Evolutionary conservation across 1,140 invertebrate genomes (phyloP), one percentile per base, ranked within the genome.

Genomic region (Tetragnatha versicolor): DNA sequence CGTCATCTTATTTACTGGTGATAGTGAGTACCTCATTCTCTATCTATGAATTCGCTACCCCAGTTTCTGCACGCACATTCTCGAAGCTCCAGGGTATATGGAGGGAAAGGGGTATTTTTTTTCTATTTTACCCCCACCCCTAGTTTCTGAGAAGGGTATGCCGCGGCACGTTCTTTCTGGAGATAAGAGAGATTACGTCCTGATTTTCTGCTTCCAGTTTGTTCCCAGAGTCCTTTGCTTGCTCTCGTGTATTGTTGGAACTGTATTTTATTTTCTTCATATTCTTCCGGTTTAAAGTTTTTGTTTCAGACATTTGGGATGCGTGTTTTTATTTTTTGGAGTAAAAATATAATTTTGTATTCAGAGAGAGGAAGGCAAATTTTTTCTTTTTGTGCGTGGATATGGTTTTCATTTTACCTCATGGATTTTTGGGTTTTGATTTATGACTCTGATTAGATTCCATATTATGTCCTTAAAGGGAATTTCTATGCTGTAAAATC

Each of bases 21-120:
- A 72, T 72, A 72, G 60, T 29, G 60, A 72, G 53, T 72, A 66
- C 69, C 69, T 72, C 69, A 72, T 72, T 72, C 69, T 37, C 14
- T 49, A 72, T 72, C 69, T 58, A 72, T 72, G 69, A 58, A 58
- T 72, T 72, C 69, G 33, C 55, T 72, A 25, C 33, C 29, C 31
- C 69, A 39, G 25, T 72, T 53, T 53, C 49, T 37, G 53, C 69
- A 72, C 69, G 69, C 69, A 72, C 69, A 35, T 72, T 53, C 69
- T 42, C 45, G n/a, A n/a, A 58, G 51, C 69, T 72, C 53, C 22
- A 1, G 35, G 69, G 47, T n/a, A n/a, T n/a, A n/a, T n/a, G n/a
- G n/a, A n/a, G n/a, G n/a, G n/a, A n/a, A n/a, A n/a, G n/a, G n/a
- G n/a, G n/a, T 17, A 42, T 72, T 35, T 42, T 29, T 42, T 55